Evolutionary conservation across 1,140 invertebrate species (phyloP).

Genomic region (Maconellicoccus hirsutus): DNA sequence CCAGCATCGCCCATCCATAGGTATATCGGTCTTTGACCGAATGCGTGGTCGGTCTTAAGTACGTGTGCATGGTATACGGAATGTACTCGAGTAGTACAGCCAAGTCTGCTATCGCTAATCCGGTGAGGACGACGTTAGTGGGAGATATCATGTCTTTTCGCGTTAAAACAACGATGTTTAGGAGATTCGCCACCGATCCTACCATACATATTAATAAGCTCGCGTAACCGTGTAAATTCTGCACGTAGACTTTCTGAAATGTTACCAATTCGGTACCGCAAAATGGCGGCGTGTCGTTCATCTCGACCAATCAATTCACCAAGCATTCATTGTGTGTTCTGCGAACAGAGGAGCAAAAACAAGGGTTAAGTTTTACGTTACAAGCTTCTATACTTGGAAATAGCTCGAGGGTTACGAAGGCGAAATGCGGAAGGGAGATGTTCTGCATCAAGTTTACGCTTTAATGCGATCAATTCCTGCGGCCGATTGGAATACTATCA

Average conservation of each 20-base stretch:
- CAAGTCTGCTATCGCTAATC: slow-evolving; percentile 81
- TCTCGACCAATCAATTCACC: background rate
- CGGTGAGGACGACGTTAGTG: slow-evolving; percentile 79
- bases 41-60: slow-evolving; percentile 44
- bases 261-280: slow-evolving; percentile 38
- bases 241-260: slow-evolving; percentile 38
- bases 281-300: slow-evolving; percentile 29
- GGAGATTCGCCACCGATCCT: slow-evolving; percentile 79
- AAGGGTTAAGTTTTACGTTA: background rate
- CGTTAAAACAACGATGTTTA: slow-evolving; percentile 91
- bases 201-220: slow-evolving; percentile 74
- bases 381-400: too few species aligned
- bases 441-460: too few species aligned
- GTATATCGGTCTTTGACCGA: slow-evolving; percentile 44
- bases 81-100: slow-evolving; percentile 90
- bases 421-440: too few species aligned
- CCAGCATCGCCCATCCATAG: slow-evolving; percentile 67
- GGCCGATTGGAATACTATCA: too few species aligned
- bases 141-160: slow-evolving; percentile 79
- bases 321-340: background rate
- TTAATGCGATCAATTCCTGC: too few species aligned
- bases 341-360: background rate
- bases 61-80: slow-evolving; percentile 71
- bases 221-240: slow-evolving; percentile 53
- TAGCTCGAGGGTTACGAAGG: too few species aligned